phyloP scores from a whole-genome alignment of 64 coral and sea anemone genomes.

The Anthopleura sola region DNA sequence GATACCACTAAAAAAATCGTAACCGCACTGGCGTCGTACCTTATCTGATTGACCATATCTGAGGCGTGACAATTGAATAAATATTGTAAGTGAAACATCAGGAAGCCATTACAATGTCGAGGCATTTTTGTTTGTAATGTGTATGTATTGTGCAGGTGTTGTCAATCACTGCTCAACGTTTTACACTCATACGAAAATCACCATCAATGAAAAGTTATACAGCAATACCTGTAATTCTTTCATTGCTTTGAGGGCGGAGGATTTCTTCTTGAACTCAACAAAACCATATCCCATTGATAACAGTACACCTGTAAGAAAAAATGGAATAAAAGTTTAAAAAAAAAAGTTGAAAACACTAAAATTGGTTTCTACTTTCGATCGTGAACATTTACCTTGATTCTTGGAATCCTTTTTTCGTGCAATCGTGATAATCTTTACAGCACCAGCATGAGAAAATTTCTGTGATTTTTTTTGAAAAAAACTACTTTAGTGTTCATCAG shows the following conservation, averaged over 20 bases:
- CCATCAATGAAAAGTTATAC: too few species aligned
- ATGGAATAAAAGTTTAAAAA: not conserved
- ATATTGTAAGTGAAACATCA: too few species aligned
- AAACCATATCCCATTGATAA: slow-evolving; percentile 99
- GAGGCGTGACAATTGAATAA: too few species aligned
- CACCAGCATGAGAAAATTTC: slow-evolving; percentile 64
- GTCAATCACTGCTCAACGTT: too few species aligned
- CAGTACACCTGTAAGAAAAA: slow-evolving; percentile 63
- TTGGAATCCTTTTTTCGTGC: slow-evolving; percentile 92
- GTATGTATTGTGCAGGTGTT: too few species aligned
- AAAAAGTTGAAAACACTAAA: not conserved
- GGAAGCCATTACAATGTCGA: too few species aligned
- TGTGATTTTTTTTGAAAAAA: slow-evolving; percentile 14
- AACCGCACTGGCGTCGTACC: too few species aligned
- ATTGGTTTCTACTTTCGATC: not conserved
- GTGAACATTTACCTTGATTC: slow-evolving; percentile 58
- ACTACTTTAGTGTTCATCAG: too few species aligned
- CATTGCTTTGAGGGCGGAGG: slow-evolving; percentile 66
- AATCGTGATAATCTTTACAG: slow-evolving; percentile 66
- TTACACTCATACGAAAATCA: too few species aligned
- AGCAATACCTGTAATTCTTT: slow-evolving; percentile 81
- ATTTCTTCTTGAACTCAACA: slow-evolving; percentile 90
- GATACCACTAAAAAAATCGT: too few species aligned
- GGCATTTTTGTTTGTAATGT: too few species aligned
- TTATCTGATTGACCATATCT: too few species aligned